Evolutionary conservation across 2,797 vertebrate species (phyloP).

Genomic region (Chiropotes sagulatus): DNA sequence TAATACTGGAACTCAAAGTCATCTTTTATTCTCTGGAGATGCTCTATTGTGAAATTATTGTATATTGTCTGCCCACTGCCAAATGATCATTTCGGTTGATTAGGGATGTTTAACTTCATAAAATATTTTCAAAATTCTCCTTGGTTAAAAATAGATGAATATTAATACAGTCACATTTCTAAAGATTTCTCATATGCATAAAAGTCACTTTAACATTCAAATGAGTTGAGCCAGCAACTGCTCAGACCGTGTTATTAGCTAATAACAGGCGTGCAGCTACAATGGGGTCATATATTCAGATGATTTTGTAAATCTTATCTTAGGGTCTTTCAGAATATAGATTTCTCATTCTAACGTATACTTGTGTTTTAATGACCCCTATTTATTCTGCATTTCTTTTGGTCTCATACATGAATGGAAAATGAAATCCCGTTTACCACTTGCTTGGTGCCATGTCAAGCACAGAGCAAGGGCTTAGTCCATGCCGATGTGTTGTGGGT

Average conservation of each 20-base stretch:
- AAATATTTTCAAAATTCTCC: background rate
- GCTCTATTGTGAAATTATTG: background rate
- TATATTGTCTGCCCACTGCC: background rate
- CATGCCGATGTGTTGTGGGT: background rate
- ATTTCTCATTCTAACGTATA: background rate
- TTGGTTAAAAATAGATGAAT: background rate
- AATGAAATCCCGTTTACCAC: background rate
- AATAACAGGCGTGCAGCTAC: background rate
- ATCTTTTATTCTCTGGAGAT: background rate
- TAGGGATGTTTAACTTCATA: background rate
- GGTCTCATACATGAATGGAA: background rate
- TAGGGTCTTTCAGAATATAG: background rate
- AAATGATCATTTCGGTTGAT: background rate
- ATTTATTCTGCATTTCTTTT: constrained; percentile 8
- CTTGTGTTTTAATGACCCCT: background rate
- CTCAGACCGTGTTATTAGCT: background rate
- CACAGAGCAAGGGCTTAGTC: background rate
- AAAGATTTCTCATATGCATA: background rate
- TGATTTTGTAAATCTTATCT: background rate
- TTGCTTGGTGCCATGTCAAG: background rate
- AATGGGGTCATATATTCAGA: background rate
- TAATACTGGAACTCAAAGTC: background rate
- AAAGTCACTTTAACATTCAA: background rate
- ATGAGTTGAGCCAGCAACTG: background rate
- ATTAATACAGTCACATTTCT: background rate